Conservation (phyloP, 2,888 invertebrate genomes). For the Torymus aiolomorphi region DNA sequence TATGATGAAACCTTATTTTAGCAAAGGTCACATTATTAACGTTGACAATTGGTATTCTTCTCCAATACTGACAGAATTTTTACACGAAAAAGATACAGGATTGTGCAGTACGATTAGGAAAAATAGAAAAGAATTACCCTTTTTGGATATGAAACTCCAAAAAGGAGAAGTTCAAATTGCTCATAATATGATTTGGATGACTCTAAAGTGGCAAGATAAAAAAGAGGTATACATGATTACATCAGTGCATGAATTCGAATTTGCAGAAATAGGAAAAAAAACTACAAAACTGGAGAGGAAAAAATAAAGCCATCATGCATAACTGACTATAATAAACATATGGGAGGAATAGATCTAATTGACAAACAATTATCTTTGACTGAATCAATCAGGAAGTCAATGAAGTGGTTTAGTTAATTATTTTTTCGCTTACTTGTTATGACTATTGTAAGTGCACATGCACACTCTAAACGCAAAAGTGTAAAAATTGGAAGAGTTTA, state of each 20-base stretch:
- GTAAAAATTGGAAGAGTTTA: too few relatives aligned
- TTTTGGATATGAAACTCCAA: too few relatives aligned
- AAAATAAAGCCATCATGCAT: conserved; percentile 18
- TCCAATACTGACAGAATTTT: conserved; percentile 23
- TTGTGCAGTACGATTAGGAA: conserved; percentile 21
- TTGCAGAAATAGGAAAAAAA: background rate
- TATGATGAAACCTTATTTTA: background rate
- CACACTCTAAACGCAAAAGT: too few relatives aligned
- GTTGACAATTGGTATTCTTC: conserved; percentile 21
- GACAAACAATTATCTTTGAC: conserved; percentile 2
- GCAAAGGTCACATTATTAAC: conserved; percentile 22
- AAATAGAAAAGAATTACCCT: conserved; percentile 34
- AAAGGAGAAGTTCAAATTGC: too few relatives aligned
- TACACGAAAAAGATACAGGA: conserved; percentile 19
- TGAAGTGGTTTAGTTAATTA: too few relatives aligned
- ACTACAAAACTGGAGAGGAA: background rate
- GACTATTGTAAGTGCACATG: background rate
- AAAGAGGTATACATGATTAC: conserved; percentile 29
- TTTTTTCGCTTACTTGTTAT: conserved; percentile 8
- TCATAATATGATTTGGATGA: conserved; percentile 21
- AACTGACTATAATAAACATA: background rate
- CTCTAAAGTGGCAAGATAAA: too few relatives aligned
- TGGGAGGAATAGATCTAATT: background rate
- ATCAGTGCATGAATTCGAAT: conserved; percentile 10
- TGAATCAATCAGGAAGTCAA: background rate